Evolutionary conservation across 2,113 vertebrate species (phyloP), one percentile per base, ranked within the genome.

Genomic region (Microtus pennsylvanicus): DNA sequence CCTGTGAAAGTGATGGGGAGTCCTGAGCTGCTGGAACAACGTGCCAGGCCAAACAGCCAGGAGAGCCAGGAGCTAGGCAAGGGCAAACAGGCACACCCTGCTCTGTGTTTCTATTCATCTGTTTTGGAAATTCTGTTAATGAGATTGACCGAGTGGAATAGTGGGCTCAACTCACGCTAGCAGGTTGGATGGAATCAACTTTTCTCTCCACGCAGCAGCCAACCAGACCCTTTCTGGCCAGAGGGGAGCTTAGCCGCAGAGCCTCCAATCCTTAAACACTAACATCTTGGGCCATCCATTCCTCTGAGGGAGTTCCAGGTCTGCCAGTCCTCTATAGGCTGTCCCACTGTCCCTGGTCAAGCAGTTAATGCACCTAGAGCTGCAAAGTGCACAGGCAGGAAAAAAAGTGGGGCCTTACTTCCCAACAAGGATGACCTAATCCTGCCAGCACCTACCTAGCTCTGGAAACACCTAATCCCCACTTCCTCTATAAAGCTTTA

Each of bases 401-500:
- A 81, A 93, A 96, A 83, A 82, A 67, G 77, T 61, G 82, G 82
- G 58, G 26, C 88, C 50, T 86, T 87, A 38, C 91, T 91, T 95
- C 93, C 82, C 91, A 94, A 77, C 81, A 92, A 81, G 72, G 55
- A 91, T 77, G 96, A 95, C 77, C 89, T 90, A 50, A 88, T 45
- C 90, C 88, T 85, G 92, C 96, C 93, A 97, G 95, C 22, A 4
- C 75, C 90, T 91, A 97, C 94, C 96, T 96, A 81, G 93, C 90
- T 96, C 94, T 96, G 96, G 93, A 97, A 97, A 97, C 96, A 95
- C 97, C 96, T 97, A 96, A 97, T 97, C 91, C 95, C 93, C 38
- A 87, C 72, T 98, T 98, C 97, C 97, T 96, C 94, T 94, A 95
- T 95, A 97, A 97, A 97, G 96, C 91, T 96, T 96, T 96, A 96